These are phyloP conservation scores for Myoxocephalus aenaeus DNA, from an alignment of 2,797 vertebrate genomes.

Conservation along the genomic window DNA sequence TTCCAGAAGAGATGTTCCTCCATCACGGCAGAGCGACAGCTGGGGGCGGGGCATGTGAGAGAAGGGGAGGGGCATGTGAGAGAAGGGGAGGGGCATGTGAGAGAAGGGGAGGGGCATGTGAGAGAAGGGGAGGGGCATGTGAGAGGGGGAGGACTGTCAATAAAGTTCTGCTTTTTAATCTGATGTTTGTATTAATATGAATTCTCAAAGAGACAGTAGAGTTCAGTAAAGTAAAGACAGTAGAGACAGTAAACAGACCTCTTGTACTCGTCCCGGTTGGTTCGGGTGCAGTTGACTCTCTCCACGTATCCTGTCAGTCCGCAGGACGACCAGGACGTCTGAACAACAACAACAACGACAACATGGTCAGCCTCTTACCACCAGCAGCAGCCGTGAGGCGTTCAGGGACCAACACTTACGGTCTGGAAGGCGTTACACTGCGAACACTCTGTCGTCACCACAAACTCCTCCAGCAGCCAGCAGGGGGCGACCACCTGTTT, in stretches of 20 bases:
- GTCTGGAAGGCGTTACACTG: slow-evolving; percentile 86
- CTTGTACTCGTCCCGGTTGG: slow-evolving; percentile 87
- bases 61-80: fast-evolving
- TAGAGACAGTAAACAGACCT: slow-evolving; percentile 79
- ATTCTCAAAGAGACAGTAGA: no score
- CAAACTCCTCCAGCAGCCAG: slow-evolving; percentile 91
- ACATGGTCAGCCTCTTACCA: background rate
- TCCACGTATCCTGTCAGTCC: slow-evolving; percentile 89
- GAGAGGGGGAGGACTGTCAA: no score
- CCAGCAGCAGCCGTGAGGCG: background rate
- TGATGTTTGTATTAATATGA: no score
- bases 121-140: background rate
- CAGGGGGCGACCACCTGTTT: slow-evolving; percentile 78
- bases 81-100: no score
- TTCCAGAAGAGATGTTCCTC: slow-evolving; percentile 92
- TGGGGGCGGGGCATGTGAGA: background rate
- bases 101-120: no score
- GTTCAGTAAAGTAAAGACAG: no score
- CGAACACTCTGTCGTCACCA: slow-evolving; percentile 85
- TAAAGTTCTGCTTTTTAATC: no score
- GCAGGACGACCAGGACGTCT: slow-evolving; percentile 87
- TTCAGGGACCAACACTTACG: slow-evolving; percentile 72
- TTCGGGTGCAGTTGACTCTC: slow-evolving; percentile 86
- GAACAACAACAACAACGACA: slow-evolving; percentile 27
- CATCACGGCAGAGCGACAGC: slow-evolving; percentile 88